Base-by-base conservation (phyloP, 2,888 invertebrate species). In the Eupeodes latifasciatus region DNA sequence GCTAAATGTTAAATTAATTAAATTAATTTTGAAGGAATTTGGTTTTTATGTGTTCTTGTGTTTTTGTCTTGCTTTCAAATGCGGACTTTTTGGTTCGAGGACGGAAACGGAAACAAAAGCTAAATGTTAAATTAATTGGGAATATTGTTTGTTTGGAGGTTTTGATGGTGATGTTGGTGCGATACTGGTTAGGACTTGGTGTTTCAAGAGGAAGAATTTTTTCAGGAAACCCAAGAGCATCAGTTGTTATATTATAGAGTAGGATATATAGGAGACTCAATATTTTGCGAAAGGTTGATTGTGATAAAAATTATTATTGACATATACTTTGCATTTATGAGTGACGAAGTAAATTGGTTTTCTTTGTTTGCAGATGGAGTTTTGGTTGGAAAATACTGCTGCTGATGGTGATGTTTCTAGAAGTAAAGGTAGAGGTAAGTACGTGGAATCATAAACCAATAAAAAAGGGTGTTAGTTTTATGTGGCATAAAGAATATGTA, bases 1-100 rank as follows among this genome's bases (percentile, higher is more conserved):
- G 87, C 81, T 88, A 85, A 81, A 84, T 84, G 87, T 57, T 81
- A 88, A 88, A 85, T 88, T 88, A 88, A 88, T 81, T 88, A n/a
- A n/a, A n/a, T n/a, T n/a, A n/a, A n/a, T 34, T n/a, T n/a, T 12
- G 57, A 67, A 67, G 40, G 66, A 76, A 78, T 84, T 71, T 77
- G 76, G 64, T 76, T 84, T 19, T 82, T 34, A 51, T 67, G 34
- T 67, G 34, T 44, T 71, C 5, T 16, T 67, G 77, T 44, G 47
- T 19, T 44, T 47, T 53, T 82, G 57, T 71, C 16, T 80, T 51
- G 34, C 16, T 40, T 27, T 12, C 53, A 3, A 40, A 49, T 10
- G 27, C 5, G 2, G 49, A 64, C 49, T 78, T 86, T 69, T 75
- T 82, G 36, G 53, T 40, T 16, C 7, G 16, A 7, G 4, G 3